Base-by-base conservation (phyloP, 2,113 vertebrate species). In the Cervus canadensis region DNA sequence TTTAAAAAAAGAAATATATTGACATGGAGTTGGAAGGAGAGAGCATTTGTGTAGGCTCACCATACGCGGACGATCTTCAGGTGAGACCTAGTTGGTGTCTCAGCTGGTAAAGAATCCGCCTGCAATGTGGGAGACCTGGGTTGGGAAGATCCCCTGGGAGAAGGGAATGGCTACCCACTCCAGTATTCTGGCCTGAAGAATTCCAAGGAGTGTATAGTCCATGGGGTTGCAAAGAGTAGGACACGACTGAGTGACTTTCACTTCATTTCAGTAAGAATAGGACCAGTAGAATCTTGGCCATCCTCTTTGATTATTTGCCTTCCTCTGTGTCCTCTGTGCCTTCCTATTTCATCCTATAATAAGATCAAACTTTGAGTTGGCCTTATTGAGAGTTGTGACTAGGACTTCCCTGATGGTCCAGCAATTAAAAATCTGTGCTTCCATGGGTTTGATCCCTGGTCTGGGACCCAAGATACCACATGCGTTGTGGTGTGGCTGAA, bases 1-100 rank as follows among this genome's bases (percentile, higher is more conserved):
- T 67, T 36, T 0, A 9, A 19, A 56, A n/a, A 64, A 64, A 67
- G 25, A 76, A 16, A 84, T 88, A 8, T n/a, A n/a, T 3, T 83
- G 15, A 9, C 13, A 48, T 5, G 6, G 11, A 2, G 1, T 8
- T 16, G 0, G 21, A 5, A 93, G 10, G 40, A 30, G 6, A 14
- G 6, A 76, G 14, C 5, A 33, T 87, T 21, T 76, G 10, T 16
- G 6, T 12, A 87, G 36, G 3, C 8, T 50, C n/a, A 40, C 23
- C n/a, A 13, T 8, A 28, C 26, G 2, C 4, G 2, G 52, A 13
- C 2, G 5, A 59, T 67, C 21, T 45, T 54, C 48, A 64, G 10
- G 11, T 76, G 2, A 78, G 21, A 50, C 30, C 7, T 6, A 25
- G 6, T 7, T 10, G 7, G 62, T 2, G 3, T 33, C 62, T 64